phyloP scores from a whole-genome alignment of 1,140 invertebrate genomes.

The Micrasema longulum region DNA sequence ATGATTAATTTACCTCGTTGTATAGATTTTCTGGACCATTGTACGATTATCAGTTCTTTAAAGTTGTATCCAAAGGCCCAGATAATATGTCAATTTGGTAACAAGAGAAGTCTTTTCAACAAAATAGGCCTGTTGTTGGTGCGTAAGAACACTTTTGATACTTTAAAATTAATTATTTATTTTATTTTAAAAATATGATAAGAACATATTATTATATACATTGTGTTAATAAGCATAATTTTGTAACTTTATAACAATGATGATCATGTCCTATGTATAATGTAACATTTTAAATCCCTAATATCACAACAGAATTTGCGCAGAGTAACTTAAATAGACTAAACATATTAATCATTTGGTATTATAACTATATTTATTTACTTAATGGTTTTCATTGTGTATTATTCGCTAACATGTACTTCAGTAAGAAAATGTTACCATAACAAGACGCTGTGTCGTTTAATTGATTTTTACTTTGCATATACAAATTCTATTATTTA shows the following conservation, averaged over 20 bases:
- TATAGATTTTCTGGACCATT: no score
- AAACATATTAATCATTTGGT: neutral
- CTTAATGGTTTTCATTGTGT: slow-evolving; percentile 15
- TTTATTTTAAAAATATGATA: no score
- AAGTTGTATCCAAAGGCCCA: neutral
- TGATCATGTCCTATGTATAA: neutral
- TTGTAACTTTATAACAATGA: slow-evolving; percentile 5
- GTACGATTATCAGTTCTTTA: no score
- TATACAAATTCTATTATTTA: neutral
- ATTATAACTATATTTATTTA: slow-evolving; percentile 28
- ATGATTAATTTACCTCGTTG: no score
- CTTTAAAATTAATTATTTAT: no score
- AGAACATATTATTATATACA: neutral
- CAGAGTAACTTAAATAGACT: neutral
- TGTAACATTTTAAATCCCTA: neutral
- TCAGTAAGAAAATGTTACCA: slow-evolving; percentile 38
- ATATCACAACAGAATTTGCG: neutral
- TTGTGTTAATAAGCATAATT: neutral
- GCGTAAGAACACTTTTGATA: no score
- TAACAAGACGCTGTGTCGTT: neutral
- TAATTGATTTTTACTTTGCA: slow-evolving; percentile 7
- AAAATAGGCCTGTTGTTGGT: no score
- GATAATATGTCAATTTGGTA: neutral
- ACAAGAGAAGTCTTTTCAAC: no score
- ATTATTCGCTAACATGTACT: slow-evolving; percentile 22